phyloP scores from a whole-genome alignment of 2,888 invertebrate genomes.

The Rhingia campestris region DNA sequence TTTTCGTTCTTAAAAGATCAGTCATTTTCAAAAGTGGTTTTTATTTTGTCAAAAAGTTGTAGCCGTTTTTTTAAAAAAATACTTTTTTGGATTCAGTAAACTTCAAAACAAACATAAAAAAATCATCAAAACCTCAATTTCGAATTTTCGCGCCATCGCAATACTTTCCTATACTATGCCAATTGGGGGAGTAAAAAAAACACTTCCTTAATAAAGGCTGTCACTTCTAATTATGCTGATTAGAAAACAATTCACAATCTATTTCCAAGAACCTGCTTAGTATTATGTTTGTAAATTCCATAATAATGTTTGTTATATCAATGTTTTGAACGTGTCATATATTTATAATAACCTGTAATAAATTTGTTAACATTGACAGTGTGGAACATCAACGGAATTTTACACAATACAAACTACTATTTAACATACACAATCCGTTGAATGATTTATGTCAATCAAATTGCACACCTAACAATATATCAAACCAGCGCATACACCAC shows the following conservation, averaged over 20 bases:
- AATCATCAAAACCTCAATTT: too few species aligned
- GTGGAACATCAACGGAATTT: neutral
- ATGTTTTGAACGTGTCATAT: slow-evolving; percentile 24
- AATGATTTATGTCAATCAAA: slow-evolving; percentile 61
- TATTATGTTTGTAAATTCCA: neutral
- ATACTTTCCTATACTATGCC: neutral
- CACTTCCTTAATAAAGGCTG: too few species aligned
- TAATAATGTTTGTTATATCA: slow-evolving; percentile 1
- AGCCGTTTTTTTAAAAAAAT: too few species aligned
- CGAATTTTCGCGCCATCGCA: too few species aligned
- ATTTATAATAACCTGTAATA: slow-evolving; percentile 11
- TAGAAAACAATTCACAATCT: neutral
- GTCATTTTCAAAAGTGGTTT: too few species aligned
- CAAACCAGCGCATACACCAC: neutral
- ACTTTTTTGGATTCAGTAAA: too few species aligned
- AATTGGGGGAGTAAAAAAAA: too few species aligned
- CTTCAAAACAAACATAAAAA: too few species aligned
- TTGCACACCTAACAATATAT: slow-evolving; percentile 40
- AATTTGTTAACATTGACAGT: slow-evolving; percentile 28
- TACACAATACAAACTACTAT: slow-evolving; percentile 21
- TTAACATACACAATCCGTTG: slow-evolving; percentile 34
- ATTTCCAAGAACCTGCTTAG: neutral
- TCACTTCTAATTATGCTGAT: neutral
- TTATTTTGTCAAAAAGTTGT: too few species aligned
- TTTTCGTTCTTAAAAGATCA: too few species aligned